phyloP scores from a whole-genome alignment of 2,113 vertebrate genomes.

The Eublepharis macularius region DNA sequence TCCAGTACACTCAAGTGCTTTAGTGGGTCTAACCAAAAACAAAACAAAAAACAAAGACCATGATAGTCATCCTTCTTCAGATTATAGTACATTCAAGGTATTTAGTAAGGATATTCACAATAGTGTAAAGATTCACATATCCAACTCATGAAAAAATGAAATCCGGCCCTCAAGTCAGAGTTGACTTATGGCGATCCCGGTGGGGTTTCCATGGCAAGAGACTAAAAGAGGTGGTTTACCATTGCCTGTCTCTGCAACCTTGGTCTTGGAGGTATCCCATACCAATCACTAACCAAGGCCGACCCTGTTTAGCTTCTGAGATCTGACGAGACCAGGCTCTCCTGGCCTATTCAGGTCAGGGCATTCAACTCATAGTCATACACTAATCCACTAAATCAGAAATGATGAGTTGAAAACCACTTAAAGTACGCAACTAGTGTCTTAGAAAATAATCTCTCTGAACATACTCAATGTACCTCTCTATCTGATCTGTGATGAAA shows the following conservation, averaged over 20 bases:
- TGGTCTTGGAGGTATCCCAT: too few relatives aligned
- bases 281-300: too few relatives aligned
- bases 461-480: constrained; percentile 76
- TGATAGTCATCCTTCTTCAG: neutral
- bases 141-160: too few relatives aligned
- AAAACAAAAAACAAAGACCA: neutral
- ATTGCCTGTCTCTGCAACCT: too few relatives aligned
- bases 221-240: too few relatives aligned
- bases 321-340: too few relatives aligned
- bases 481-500: constrained; percentile 88
- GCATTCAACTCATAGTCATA: neutral
- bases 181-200: too few relatives aligned
- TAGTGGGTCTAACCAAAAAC: neutral
- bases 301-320: too few relatives aligned
- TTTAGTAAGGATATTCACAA: neutral
- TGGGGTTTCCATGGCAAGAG: too few relatives aligned
- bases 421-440: too few relatives aligned
- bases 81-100: neutral
- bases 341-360: too few relatives aligned
- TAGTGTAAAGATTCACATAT: neutral
- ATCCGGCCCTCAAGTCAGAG: too few relatives aligned
- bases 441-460: neutral
- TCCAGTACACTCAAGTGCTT: neutral
- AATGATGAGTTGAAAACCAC: neutral
- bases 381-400: neutral